These are phyloP conservation scores for Calameuta filiformis DNA, from an alignment of 2,888 invertebrate genomes.

Conservation along the genomic window DNA sequence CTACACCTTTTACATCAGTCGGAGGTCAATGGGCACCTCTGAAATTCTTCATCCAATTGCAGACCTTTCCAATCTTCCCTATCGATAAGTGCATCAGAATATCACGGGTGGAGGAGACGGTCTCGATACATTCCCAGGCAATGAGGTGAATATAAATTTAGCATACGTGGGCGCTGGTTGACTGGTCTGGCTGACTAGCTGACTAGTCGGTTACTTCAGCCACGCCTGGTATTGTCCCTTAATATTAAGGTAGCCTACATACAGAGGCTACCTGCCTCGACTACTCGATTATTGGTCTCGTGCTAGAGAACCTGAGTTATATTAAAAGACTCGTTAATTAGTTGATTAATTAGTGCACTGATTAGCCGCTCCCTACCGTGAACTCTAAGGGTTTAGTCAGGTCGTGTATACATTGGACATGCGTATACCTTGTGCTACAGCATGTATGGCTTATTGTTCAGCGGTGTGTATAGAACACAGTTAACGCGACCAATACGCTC, in stretches of 20 bases:
- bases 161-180: conserved; percentile 11
- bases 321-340: conserved; percentile 12
- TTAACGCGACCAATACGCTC: neutral
- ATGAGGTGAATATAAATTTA: conserved; percentile 8
- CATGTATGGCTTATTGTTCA: neutral
- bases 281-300: neutral
- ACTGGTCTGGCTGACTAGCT: neutral
- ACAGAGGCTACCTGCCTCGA: neutral
- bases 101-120: conserved; percentile 28
- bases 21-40: neutral
- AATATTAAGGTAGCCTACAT: conserved; percentile 4
- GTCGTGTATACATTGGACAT: neutral
- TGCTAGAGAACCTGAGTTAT: neutral
- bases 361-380: conserved; percentile 4
- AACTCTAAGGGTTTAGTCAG: neutral
- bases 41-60: conserved; percentile 5
- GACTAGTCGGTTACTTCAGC: neutral
- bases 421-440: neutral
- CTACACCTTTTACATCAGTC: neutral
- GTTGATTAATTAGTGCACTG: conserved; percentile 17
- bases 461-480: neutral
- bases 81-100: conserved; percentile 38
- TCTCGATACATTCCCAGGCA: conserved; percentile 24
- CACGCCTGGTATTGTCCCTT: conserved; percentile 11
- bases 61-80: conserved; percentile 35